phyloP scores from a whole-genome alignment of 2,113 vertebrate genomes.

The Cavia porcellus region DNA sequence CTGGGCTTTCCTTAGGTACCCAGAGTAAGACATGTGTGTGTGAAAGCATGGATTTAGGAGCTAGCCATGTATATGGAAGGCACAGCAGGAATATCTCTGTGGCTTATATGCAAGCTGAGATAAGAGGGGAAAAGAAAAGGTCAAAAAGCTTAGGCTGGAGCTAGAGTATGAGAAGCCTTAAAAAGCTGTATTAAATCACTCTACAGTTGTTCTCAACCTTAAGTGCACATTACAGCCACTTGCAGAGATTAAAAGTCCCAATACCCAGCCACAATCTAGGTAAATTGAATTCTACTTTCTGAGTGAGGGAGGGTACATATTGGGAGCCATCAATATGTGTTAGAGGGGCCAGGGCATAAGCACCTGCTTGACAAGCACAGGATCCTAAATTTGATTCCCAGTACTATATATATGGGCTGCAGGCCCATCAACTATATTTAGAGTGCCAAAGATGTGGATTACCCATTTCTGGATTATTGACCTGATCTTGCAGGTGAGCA shows the following conservation, averaged over 20 bases:
- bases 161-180: not conserved
- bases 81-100: not conserved
- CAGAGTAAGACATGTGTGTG: not conserved
- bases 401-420: not conserved
- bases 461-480: not conserved
- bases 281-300: not conserved
- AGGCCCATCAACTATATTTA: not conserved
- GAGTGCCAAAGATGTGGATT: not conserved
- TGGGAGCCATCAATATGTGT: not conserved
- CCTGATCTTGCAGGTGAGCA: not conserved
- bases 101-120: not conserved
- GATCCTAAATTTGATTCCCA: too few species aligned
- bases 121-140: not conserved
- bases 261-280: not conserved
- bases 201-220: not conserved
- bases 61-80: not conserved
- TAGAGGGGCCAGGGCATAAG: not conserved
- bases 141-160: not conserved
- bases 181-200: not conserved
- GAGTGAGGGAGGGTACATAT: not conserved
- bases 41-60: not conserved
- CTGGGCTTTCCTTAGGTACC: not conserved
- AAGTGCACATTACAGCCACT: not conserved
- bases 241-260: not conserved
- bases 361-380: too few species aligned